A percentile compares a stretch with the other conserved stretches of the same genome.
Conservation (phyloP, 1,140 invertebrate species). For the Pemphigus obesinymphae region DNA sequence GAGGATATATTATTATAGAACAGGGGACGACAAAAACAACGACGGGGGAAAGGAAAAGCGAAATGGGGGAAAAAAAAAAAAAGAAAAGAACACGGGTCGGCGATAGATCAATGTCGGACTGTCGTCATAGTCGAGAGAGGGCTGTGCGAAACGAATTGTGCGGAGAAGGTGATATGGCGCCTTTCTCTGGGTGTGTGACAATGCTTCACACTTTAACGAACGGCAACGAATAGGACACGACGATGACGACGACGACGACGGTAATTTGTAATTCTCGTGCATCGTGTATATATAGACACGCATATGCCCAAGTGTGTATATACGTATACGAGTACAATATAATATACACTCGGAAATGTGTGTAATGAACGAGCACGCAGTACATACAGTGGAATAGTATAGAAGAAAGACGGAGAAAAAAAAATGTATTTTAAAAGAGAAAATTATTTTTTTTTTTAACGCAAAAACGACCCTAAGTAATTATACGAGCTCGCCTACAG, state of each 20-base stretch:
- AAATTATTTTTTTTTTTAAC: too few species aligned
- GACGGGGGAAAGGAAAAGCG: neutral
- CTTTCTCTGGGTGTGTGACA: slow-evolving; percentile 15
- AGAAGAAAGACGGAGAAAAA: too few species aligned
- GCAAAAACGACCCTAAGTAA: too few species aligned
- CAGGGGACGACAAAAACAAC: neutral
- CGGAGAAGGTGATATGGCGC: too few species aligned
- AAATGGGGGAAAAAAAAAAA: neutral
- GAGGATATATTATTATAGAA: neutral
- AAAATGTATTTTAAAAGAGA: too few species aligned
- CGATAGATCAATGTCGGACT: slow-evolving; percentile 25
- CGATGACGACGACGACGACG: neutral
- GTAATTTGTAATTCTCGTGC: neutral
- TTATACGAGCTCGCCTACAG: neutral
- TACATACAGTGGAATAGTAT: too few species aligned
- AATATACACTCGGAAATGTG: too few species aligned
- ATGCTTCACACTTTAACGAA: slow-evolving; percentile 32
- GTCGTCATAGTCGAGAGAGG: neutral
- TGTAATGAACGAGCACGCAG: too few species aligned
- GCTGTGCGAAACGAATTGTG: slow-evolving; percentile 12
- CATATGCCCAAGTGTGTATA: neutral
- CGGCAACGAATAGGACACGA: neutral
- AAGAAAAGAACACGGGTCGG: neutral
- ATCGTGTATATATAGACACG: neutral
- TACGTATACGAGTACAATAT: too few species aligned